Conservation (phyloP, 1,140 invertebrate genomes). For the Leptopilina clavipes region DNA sequence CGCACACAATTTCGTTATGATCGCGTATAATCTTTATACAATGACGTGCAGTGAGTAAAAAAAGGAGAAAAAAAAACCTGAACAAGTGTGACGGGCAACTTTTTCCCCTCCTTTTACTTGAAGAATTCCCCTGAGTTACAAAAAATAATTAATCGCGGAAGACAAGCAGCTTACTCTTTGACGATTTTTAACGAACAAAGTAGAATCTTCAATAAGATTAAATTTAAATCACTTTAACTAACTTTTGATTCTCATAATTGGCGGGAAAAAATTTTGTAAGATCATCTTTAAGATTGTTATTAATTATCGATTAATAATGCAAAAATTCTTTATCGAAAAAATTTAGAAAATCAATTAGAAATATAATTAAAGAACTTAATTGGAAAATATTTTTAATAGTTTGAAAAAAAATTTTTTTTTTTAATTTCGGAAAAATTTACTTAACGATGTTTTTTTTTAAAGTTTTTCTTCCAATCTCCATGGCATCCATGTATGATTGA, state of each 20-base stretch:
- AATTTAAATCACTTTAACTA: constrained; percentile 22
- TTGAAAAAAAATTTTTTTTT: background rate
- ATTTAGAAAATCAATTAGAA: no score
- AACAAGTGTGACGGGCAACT: constrained; percentile 41
- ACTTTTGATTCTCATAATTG: constrained; percentile 11
- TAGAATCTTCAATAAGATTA: background rate
- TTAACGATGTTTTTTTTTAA: background rate
- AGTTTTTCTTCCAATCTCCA: constrained; percentile 61
- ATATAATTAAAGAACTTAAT: no score
- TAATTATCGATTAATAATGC: background rate
- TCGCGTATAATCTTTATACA: constrained; percentile 66
- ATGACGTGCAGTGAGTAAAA: constrained; percentile 54
- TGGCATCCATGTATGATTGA: constrained; percentile 70
- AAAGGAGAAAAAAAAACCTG: background rate
- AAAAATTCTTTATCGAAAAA: no score
- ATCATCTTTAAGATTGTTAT: background rate
- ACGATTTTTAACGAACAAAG: constrained; percentile 1
- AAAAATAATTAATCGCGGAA: constrained; percentile 28
- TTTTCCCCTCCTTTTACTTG: background rate
- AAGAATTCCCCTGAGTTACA: constrained; percentile 30
- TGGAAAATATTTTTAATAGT: no score
- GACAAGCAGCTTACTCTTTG: constrained; percentile 11
- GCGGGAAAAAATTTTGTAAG: background rate
- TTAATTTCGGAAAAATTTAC: background rate
- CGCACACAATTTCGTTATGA: constrained; percentile 40